These are phyloP conservation scores for Natator depressus DNA, from an alignment of 2,113 vertebrate species.

Conservation along the genomic window DNA sequence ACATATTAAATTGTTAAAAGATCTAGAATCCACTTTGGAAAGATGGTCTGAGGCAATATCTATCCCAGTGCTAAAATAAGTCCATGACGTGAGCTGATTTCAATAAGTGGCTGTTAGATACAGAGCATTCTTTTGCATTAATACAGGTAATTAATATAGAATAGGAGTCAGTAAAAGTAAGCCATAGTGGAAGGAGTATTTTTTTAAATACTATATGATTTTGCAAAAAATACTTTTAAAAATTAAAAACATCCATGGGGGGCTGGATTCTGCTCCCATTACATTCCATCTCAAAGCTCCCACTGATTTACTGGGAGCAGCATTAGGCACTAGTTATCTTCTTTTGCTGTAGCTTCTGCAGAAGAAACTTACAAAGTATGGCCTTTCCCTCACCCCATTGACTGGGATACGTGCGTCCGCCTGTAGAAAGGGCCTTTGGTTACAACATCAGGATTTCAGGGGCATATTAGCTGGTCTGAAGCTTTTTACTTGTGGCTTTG, in stretches of 20 bases:
- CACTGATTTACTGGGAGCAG: not conserved
- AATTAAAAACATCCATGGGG: not conserved
- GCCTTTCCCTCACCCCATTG: not conserved
- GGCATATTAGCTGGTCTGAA: not conserved
- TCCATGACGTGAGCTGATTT: slow-evolving; percentile 27
- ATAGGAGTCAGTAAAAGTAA: slow-evolving; percentile 64
- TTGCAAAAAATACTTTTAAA: slow-evolving; percentile 9
- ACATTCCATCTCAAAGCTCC: slow-evolving; percentile 11
- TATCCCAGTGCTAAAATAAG: slow-evolving; percentile 11
- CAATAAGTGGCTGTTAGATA: not conserved
- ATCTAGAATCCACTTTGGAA: not conserved
- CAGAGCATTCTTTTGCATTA: not conserved
- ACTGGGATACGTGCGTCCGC: not conserved
- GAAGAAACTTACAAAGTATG: not conserved
- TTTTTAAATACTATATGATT: slow-evolving; percentile 39
- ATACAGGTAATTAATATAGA: slow-evolving; percentile 60
- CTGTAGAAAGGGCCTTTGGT: no score
- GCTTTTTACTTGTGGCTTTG: not conserved
- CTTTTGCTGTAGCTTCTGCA: not conserved
- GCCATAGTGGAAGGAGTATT: not conserved
- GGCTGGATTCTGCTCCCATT: not conserved
- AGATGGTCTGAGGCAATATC: not conserved
- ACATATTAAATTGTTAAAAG: slow-evolving; percentile 56
- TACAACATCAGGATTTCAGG: not conserved
- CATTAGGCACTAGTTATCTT: slow-evolving; percentile 17